Evolutionary conservation across 2,113 vertebrate genomes (phyloP), one percentile per base, ranked within the genome.

Genomic region (Apodemus speciosus): DNA sequence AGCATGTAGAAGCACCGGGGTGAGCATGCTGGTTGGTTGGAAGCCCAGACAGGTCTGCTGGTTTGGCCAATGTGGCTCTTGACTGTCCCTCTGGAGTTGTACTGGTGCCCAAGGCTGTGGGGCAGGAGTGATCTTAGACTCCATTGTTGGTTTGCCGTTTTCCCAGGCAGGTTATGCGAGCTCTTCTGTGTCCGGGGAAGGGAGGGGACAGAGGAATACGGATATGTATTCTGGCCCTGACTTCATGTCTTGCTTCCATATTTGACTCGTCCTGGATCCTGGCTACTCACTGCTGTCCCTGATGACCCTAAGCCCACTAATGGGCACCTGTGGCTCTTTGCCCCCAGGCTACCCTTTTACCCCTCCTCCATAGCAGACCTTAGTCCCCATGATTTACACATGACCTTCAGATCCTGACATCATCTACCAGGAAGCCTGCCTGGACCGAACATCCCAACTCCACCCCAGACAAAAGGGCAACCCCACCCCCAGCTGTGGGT

Each of bases 181-280:
- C n/a, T 88, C 46, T 84, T 43, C 21, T 71, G 3, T 90, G 51
- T 73, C 51, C 21, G 30, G 51, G 56, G 43, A 21, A 13, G 30
- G 6, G 18, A 23, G 43, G 14, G 40, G 25, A 23, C 15, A 23
- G 32, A n/a, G 2, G 2, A 58, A 21, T 8, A 58, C 9, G 3
- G 35, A 27, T 90, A 43, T 32, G 93, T 86, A 53, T 30, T 58
- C 9, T 75, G 69, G 83, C 64, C n/a, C 64, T 68, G 92, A 91
- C 91, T 60, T 72, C 35, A 32, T 60, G 75, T 25, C 71, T 95
- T 93, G 60, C 85, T 91, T 85, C 88, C 64, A 75, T 49, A 10
- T 88, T 75, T 83, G 20, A 27, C 72, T 95, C n/a, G 60, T 92
- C 25, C 32, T 69, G 43, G 81, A 21, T n/a, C 21, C 76, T 77